Conservation (phyloP, 1,140 invertebrate species). For the Mercenaria mercenaria region DNA sequence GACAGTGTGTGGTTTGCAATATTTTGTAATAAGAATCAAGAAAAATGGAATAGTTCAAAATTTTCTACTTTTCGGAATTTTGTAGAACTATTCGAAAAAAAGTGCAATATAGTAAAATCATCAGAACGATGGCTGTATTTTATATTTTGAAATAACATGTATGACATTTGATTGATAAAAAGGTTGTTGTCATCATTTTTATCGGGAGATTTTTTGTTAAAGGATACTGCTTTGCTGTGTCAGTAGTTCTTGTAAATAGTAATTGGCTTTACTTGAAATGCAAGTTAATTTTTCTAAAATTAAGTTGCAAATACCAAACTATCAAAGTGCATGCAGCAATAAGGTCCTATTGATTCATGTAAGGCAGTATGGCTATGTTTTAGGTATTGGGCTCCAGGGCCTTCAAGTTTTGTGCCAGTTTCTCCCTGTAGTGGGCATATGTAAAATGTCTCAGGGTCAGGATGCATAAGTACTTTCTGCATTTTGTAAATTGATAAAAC, state of each 20-base stretch:
- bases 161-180: not conserved
- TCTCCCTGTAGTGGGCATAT: constrained; percentile 23
- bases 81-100: constrained; percentile 41
- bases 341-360: not conserved
- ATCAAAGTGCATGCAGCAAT: not conserved
- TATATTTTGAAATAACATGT: not conserved
- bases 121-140: constrained; percentile 44
- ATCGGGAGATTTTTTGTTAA: not conserved
- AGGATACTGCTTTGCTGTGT: not conserved
- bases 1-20: constrained; percentile 3
- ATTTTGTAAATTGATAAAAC: constrained; percentile 21
- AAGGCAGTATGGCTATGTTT: not conserved
- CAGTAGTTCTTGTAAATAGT: not conserved
- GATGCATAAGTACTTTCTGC: constrained; percentile 10
- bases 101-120: constrained; percentile 43
- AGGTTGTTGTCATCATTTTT: constrained; percentile 14
- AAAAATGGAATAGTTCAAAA: constrained; percentile 21
- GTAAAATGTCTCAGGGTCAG: constrained; percentile 53
- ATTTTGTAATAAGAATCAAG: constrained; percentile 42
- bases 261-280: not conserved
- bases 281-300: not conserved
- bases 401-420: constrained; percentile 12
- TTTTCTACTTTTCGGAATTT: constrained; percentile 3
- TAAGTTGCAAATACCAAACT: not conserved
- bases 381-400: not conserved